phyloP scores from a whole-genome alignment of 2,888 invertebrate genomes.

The Leptinotarsa rubiginosa region DNA sequence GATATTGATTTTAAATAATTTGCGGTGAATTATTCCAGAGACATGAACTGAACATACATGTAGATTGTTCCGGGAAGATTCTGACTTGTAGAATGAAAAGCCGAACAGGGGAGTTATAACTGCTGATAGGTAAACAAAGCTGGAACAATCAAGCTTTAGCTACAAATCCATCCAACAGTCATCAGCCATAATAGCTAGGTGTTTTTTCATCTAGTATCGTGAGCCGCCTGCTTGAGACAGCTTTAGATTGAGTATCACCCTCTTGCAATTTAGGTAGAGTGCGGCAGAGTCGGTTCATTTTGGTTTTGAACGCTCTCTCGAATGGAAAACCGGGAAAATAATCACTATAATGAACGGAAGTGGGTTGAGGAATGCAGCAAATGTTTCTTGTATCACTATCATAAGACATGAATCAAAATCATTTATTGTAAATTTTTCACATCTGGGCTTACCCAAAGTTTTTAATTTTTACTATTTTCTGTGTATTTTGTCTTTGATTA shows the following conservation, averaged over 20 bases:
- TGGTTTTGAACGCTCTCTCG: background rate
- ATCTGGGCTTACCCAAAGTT: too few relatives aligned
- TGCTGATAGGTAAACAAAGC: constrained; percentile 64
- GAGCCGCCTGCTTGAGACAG: constrained; percentile 61
- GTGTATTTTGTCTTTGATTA: too few relatives aligned
- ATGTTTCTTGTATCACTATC: background rate
- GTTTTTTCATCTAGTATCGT: constrained; percentile 57
- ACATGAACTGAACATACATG: constrained; percentile 32
- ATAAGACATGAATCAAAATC: background rate
- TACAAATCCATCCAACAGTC: constrained; percentile 63
- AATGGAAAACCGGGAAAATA: background rate
- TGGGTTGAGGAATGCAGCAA: background rate
- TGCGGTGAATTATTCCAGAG: background rate
- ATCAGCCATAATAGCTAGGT: constrained; percentile 63
- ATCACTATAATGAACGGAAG: background rate
- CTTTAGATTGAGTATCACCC: constrained; percentile 62
- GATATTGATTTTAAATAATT: background rate
- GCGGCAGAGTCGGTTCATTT: constrained; percentile 22
- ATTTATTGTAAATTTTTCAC: too few relatives aligned
- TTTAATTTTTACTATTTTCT: too few relatives aligned
- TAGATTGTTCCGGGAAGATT: constrained; percentile 19
- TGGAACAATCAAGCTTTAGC: constrained; percentile 62
- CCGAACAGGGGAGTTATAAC: constrained; percentile 44
- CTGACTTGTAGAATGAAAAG: constrained; percentile 35
- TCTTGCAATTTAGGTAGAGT: constrained; percentile 33